Conservation (phyloP, 1,140 invertebrate species). For the Lasioglossum albipes region DNA sequence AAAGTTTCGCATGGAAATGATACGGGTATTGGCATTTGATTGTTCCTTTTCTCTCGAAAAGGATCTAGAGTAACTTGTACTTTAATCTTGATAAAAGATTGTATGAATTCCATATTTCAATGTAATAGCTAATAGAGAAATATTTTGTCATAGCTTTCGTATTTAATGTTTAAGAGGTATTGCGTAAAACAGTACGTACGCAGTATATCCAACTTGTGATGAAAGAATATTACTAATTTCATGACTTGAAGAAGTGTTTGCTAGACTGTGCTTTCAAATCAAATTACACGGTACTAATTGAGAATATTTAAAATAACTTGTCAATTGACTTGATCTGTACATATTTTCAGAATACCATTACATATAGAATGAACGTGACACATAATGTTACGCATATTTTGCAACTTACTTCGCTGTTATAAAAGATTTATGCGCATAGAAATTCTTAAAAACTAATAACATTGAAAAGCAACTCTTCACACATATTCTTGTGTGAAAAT, state of each 20-base stretch:
- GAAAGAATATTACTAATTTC: conserved; percentile 1
- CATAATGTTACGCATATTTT: conserved; percentile 40
- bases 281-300: not conserved
- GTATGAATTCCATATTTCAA: conserved; percentile 30
- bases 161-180: not conserved
- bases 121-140: conserved; percentile 16
- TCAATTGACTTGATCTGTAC: conserved; percentile 32
- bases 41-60: conserved; percentile 21
- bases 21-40: conserved; percentile 54
- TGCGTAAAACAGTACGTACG: not conserved
- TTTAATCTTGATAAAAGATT: conserved; percentile 26
- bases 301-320: conserved; percentile 15
- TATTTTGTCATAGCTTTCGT: conserved; percentile 32
- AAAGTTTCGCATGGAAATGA: conserved; percentile 32
- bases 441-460: conserved; percentile 4
- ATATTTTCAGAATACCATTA: conserved; percentile 36
- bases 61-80: conserved; percentile 1
- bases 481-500: conserved; percentile 24
- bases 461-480: conserved; percentile 9
- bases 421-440: not conserved
- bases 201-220: not conserved
- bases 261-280: not conserved
- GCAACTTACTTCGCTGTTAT: conserved; percentile 19
- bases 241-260: too few species aligned
- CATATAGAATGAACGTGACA: conserved; percentile 12